Conservation (phyloP, 2,113 vertebrate species). For the Oncorhynchus keta region DNA sequence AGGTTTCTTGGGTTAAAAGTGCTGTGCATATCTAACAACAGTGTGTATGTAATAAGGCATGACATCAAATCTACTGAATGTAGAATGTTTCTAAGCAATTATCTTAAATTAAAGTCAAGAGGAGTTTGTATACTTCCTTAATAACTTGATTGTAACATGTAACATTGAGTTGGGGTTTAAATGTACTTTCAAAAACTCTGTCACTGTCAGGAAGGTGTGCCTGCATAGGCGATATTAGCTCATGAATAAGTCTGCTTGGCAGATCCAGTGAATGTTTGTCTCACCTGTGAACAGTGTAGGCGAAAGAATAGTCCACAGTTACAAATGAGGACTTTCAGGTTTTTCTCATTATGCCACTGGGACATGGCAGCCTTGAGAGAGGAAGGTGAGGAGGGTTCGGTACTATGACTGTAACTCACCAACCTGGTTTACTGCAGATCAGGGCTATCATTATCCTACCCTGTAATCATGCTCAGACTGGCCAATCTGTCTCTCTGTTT, state of each 20-base stretch:
- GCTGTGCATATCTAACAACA: neutral
- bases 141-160: too few species aligned
- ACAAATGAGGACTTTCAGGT: neutral
- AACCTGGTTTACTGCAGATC: neutral
- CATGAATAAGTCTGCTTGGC: too few species aligned
- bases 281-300: neutral
- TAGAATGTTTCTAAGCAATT: too few species aligned
- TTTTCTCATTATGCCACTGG: neutral
- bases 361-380: neutral
- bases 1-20: neutral
- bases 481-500: too few species aligned
- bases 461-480: neutral
- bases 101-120: too few species aligned
- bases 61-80: too few species aligned
- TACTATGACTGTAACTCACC: neutral
- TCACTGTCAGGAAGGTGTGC: conserved; percentile 3
- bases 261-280: conserved; percentile 30
- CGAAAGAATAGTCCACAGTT: neutral
- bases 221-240: neutral
- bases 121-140: too few species aligned
- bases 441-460: neutral
- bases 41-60: neutral
- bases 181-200: neutral
- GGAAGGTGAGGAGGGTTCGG: neutral
- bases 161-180: neutral